Base-by-base conservation (phyloP, 2,888 invertebrate species). In the Mythimna impura region DNA sequence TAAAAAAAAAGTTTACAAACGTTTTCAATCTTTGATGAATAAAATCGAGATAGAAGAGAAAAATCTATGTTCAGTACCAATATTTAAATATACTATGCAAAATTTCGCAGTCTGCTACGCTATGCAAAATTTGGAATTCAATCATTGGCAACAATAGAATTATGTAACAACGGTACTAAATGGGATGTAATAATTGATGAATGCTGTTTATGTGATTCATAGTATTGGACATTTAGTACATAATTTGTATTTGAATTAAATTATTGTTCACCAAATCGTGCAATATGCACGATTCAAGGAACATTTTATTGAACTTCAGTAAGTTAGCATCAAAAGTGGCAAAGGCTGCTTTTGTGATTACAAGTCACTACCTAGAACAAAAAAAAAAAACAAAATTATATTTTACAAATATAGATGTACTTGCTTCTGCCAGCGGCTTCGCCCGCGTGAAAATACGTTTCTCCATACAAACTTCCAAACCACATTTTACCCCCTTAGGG, bases 1-100 rank as follows among this genome's bases (percentile, higher is more conserved):
- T 5, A 17, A 40, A 62, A 71, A 63, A 36, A 47, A 78, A 40
- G 12, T 54, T 70, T 20, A 30, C 3, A 3, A 30, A 30, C 6
- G 52, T 66, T 67, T 66, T 70, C 58, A 63, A 65, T 70, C 64
- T 65, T 80, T 74, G 64, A 65, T 57, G 30, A 65, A 60, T 57
- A 74, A 79, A 79, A 52, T 67, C 70, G n/a, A 8, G 22, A 40
- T 22, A n/a, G 9, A 14, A 61, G 8, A 17, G 58, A 22, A 57
- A 69, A 57, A 47, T 66, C 22, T 30, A 30, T 63, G 65, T 66
- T 25, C 66, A 3, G 22, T 62, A 40, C 55, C 47, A 76, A 61
- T 65, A 71, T 71, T 76, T 65, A 34, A 71, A 64, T 50, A 50
- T 12, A 40, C 8, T 40, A 34, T 66, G 36, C 52, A 58, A 62